A percentile compares a stretch with the other conserved stretches of the same genome.
Evolutionary conservation across 2,888 invertebrate species (phyloP).

Genomic region (Drosophila austrosaltans): DNA sequence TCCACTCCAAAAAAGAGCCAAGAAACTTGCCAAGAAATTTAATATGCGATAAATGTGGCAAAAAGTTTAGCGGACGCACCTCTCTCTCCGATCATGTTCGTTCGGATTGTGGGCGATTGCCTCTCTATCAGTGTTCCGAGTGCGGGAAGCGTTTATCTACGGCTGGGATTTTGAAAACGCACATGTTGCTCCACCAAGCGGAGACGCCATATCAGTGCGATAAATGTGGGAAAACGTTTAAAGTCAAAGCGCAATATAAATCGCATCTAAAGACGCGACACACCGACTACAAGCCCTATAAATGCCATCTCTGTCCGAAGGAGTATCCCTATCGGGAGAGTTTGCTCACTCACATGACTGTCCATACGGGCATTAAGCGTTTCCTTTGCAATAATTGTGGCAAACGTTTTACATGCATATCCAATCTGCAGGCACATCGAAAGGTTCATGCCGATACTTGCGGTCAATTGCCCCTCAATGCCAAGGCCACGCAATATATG

Average conservation of each 20-base stretch:
- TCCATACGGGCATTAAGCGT: conserved; percentile 85
- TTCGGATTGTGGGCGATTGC: conserved; percentile 83
- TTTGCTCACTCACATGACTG: conserved; percentile 84
- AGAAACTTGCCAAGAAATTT: conserved; percentile 78
- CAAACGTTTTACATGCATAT: conserved; percentile 85
- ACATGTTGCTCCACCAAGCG: conserved; percentile 83
- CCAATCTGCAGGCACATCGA: conserved; percentile 85
- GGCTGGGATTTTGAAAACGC: conserved; percentile 83
- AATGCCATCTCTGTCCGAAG: conserved; percentile 83
- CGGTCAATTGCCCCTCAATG: conserved; percentile 81
- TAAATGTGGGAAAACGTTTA: conserved; percentile 81
- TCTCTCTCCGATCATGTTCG: conserved; percentile 83
- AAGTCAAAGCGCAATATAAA: conserved; percentile 82
- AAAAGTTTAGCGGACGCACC: conserved; percentile 82
- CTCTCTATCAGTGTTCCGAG: conserved; percentile 81
- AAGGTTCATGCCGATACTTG: conserved; percentile 84
- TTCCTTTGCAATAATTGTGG: conserved; percentile 84
- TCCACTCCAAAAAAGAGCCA: conserved; percentile 64
- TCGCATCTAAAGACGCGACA: conserved; percentile 83
- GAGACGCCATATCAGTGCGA: conserved; percentile 82
- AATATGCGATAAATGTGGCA: conserved; percentile 82
- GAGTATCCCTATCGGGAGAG: conserved; percentile 85
- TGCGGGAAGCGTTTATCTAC: conserved; percentile 84
- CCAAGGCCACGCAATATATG: conserved; percentile 82
- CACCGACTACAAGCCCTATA: conserved; percentile 84